A percentile compares a stretch with the other conserved stretches of the same genome.
Conservation (phyloP, 2,888 invertebrate genomes). For the Trachelus iudaicus region DNA sequence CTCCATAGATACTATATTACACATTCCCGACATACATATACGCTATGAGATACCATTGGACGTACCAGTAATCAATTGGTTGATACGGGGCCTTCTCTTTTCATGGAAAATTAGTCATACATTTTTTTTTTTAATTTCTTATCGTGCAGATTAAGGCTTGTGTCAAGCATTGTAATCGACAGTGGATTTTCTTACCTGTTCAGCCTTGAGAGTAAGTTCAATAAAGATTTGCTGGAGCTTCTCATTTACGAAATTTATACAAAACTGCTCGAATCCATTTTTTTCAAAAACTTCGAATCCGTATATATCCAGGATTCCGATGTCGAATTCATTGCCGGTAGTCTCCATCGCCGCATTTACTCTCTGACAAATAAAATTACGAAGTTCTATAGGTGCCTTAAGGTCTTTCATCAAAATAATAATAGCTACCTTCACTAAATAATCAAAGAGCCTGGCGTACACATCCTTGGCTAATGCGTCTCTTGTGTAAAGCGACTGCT, state of each 20-base stretch:
- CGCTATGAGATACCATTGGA: conserved; percentile 1
- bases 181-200: conserved; percentile 68
- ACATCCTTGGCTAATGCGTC: conserved; percentile 76
- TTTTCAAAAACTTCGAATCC: conserved; percentile 78
- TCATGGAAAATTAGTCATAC: background rate
- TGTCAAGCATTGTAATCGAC: background rate
- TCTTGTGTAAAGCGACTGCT: conserved; percentile 73
- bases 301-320: conserved; percentile 78
- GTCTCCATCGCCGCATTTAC: conserved; percentile 75
- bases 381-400: background rate
- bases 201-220: conserved; percentile 76
- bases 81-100: background rate
- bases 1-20: background rate
- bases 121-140: background rate
- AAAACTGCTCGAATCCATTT: conserved; percentile 79
- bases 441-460: conserved; percentile 74
- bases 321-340: conserved; percentile 64
- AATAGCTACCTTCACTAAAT: conserved; percentile 67
- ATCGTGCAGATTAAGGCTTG: background rate
- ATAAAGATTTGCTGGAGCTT: conserved; percentile 80
- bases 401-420: background rate
- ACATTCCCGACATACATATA: background rate
- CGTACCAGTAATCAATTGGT: background rate
- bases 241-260: conserved; percentile 79
- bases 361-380: conserved; percentile 61